A percentile compares a stretch with the other conserved stretches of the same genome.
Evolutionary conservation across 1,140 invertebrate genomes (phyloP).

Genomic region (Vanessa atalanta): DNA sequence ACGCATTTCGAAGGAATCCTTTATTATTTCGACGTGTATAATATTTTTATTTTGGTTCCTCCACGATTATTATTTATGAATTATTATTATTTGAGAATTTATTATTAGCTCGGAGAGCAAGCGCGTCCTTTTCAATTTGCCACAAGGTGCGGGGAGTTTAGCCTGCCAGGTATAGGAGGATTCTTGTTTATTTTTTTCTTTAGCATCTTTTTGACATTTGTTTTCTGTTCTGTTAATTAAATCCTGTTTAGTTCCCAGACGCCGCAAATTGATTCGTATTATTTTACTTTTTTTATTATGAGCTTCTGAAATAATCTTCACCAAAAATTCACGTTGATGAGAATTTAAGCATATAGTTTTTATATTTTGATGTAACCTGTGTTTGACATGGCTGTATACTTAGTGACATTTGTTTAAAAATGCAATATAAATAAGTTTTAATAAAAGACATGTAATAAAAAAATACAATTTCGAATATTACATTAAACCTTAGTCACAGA

Average conservation of each 20-base stretch:
- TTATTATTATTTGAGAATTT: slow-evolving; percentile 80
- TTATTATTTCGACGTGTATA: slow-evolving; percentile 78
- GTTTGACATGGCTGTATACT: too few species aligned
- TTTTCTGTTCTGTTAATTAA: slow-evolving; percentile 69
- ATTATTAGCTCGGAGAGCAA: slow-evolving; percentile 74
- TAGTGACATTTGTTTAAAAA: too few species aligned
- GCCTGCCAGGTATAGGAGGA: slow-evolving; percentile 56
- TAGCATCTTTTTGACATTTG: slow-evolving; percentile 63
- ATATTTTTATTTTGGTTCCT: slow-evolving; percentile 76
- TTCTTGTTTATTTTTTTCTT: slow-evolving; percentile 53
- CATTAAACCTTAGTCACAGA: not conserved
- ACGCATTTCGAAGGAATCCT: slow-evolving; percentile 62
- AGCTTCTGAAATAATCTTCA: slow-evolving; percentile 8
- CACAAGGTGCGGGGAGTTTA: slow-evolving; percentile 61
- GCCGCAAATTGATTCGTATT: slow-evolving; percentile 68
- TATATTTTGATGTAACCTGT: too few species aligned
- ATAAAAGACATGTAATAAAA: too few species aligned
- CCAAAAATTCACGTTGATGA: slow-evolving; percentile 3
- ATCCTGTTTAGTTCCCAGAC: slow-evolving; percentile 56
- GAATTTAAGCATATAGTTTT: not conserved
- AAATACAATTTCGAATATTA: not conserved
- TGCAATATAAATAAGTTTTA: too few species aligned
- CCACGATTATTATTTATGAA: slow-evolving; percentile 80
- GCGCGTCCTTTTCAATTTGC: slow-evolving; percentile 78
- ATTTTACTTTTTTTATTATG: slow-evolving; percentile 56